A percentile compares a stretch with the other conserved stretches of the same genome.
phyloP scores from a whole-genome alignment of 37 sponge, comb jelly and placozoan species.

The Aplysina aerophoba region DNA sequence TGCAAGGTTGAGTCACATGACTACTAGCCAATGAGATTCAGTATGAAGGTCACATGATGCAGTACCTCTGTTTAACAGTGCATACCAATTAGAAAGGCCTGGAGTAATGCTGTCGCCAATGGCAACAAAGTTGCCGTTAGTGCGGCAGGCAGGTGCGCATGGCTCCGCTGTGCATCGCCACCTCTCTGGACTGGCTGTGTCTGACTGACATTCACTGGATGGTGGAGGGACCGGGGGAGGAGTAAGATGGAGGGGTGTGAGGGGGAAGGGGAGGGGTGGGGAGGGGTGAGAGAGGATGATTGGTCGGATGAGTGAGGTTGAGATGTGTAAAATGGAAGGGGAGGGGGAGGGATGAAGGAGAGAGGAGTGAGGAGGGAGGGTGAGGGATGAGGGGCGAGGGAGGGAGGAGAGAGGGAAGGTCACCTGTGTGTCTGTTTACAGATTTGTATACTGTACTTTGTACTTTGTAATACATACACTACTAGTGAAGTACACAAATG shows the following conservation, averaged over 20 bases:
- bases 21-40: background rate
- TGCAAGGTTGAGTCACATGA: background rate
- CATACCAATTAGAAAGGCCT: conserved; percentile 15
- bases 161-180: conserved; percentile 76
- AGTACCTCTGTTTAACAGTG: too few relatives aligned
- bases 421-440: too few relatives aligned
- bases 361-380: too few relatives aligned
- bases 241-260: background rate
- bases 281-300: background rate
- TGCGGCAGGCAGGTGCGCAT: conserved; percentile 46
- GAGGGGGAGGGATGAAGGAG: too few relatives aligned
- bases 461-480: too few relatives aligned
- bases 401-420: too few relatives aligned
- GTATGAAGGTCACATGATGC: background rate
- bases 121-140: conserved; percentile 40
- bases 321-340: background rate
- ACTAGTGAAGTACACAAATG: too few relatives aligned
- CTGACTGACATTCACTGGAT: conserved; percentile 56
- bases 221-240: background rate
- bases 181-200: conserved; percentile 60
- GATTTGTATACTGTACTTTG: too few relatives aligned
- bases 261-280: background rate
- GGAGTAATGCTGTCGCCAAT: conserved; percentile 7
- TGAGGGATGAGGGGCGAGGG: too few relatives aligned
- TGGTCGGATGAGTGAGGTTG: too few relatives aligned